phyloP scores from a whole-genome alignment of 35 echinoderm and acorn worm genomes.

The Heliocidaris tuberculata region DNA sequence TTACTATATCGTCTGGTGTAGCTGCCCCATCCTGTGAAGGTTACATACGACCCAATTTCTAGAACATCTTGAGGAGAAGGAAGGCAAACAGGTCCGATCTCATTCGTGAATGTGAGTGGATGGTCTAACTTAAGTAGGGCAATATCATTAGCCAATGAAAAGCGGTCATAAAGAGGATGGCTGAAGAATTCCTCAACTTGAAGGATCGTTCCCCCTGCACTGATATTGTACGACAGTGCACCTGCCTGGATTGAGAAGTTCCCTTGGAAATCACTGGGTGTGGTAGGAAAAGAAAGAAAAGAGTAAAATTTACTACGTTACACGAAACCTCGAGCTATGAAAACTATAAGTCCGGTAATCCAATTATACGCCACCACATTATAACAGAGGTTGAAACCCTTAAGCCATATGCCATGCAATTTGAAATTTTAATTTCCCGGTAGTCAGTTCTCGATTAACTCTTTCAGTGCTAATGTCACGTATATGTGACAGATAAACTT shows the following conservation, averaged over 20 bases:
- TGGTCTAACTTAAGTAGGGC: neutral
- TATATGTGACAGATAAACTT: too few relatives aligned
- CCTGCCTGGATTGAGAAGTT: slow-evolving; percentile 7
- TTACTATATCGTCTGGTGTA: slow-evolving; percentile 16
- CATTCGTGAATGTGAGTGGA: neutral
- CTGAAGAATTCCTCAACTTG: neutral
- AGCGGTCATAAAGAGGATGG: neutral
- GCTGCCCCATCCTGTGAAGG: slow-evolving; percentile 25
- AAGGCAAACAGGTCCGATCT: neutral
- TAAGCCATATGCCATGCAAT: too few relatives aligned
- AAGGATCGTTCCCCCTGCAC: neutral
- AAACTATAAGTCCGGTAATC: too few relatives aligned
- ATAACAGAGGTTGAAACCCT: too few relatives aligned
- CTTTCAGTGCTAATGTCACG: too few relatives aligned
- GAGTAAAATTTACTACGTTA: neutral
- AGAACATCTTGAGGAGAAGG: neutral
- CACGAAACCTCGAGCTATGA: neutral
- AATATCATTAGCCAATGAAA: neutral
- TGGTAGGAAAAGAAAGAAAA: neutral
- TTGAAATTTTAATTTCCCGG: too few relatives aligned
- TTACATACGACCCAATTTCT: slow-evolving; percentile 23
- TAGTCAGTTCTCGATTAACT: too few relatives aligned
- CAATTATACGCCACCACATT: too few relatives aligned
- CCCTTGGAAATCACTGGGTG: neutral
- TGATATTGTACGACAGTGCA: neutral